Conservation (phyloP, 1,140 invertebrate species). For the Archivesica marissinica region DNA sequence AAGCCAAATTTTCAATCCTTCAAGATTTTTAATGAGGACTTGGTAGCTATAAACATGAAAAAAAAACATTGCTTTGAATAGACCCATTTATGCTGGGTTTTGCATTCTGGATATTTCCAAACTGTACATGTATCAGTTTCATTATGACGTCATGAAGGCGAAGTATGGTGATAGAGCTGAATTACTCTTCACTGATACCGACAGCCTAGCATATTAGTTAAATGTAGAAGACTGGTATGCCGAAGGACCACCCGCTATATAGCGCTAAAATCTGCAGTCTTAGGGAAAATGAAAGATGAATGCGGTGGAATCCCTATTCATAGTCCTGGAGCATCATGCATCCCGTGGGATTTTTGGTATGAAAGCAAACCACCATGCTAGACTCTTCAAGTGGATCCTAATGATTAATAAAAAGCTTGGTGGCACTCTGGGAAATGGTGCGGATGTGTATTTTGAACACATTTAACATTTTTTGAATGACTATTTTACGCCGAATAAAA, state of each 20-base stretch:
- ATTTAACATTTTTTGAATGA: too few species aligned
- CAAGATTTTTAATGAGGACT: slow-evolving; percentile 77
- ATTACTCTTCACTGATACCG: slow-evolving; percentile 77
- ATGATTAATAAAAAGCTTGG: too few species aligned
- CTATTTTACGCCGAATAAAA: too few species aligned
- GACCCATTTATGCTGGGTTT: slow-evolving; percentile 71
- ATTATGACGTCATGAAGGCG: slow-evolving; percentile 72
- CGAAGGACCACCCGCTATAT: slow-evolving; percentile 40
- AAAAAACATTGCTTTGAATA: slow-evolving; percentile 68
- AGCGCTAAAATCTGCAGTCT: slow-evolving; percentile 14
- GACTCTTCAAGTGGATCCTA: too few species aligned
- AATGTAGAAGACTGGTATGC: slow-evolving; percentile 50
- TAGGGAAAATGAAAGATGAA: slow-evolving; percentile 64
- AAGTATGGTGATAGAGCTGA: slow-evolving; percentile 74
- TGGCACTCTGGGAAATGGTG: too few species aligned
- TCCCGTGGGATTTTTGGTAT: too few species aligned
- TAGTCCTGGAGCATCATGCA: too few species aligned
- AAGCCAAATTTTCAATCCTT: slow-evolving; percentile 79
- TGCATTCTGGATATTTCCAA: slow-evolving; percentile 72
- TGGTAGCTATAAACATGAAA: slow-evolving; percentile 65
- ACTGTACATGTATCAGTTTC: slow-evolving; percentile 76
- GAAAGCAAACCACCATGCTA: too few species aligned
- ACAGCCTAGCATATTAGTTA: slow-evolving; percentile 45
- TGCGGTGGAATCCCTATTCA: slow-evolving; percentile 12
- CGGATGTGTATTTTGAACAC: too few species aligned